A percentile compares a stretch with the other conserved stretches of the same genome.
phyloP scores from a whole-genome alignment of 2,113 vertebrate species.

The Hypanus sabinus region DNA sequence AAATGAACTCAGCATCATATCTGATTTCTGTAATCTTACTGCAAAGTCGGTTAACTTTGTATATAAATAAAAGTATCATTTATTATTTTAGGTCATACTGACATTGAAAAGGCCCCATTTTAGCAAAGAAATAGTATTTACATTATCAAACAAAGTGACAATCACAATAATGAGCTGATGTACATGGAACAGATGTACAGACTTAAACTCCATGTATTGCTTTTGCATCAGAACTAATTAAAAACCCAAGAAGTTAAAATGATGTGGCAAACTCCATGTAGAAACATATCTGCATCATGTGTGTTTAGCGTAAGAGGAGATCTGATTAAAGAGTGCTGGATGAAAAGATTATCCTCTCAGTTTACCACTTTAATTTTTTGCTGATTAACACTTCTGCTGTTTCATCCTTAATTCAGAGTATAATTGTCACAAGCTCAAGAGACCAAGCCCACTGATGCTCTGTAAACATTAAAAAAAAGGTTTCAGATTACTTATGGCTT shows the following conservation, averaged over 20 bases:
- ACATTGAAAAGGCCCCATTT: slow-evolving; percentile 8
- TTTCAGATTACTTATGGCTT: neutral
- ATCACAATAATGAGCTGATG: slow-evolving; percentile 21
- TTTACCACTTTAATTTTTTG: neutral
- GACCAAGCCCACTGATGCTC: neutral
- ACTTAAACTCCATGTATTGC: neutral
- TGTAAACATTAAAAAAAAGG: neutral
- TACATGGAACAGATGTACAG: slow-evolving; percentile 26
- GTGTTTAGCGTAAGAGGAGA: neutral
- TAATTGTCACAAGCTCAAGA: slow-evolving; percentile 10
- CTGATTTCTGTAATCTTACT: neutral
- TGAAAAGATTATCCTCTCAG: neutral
- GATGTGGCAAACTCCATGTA: neutral
- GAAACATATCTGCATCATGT: neutral
- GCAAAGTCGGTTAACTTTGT: slow-evolving; percentile 16
- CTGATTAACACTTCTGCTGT: slow-evolving; percentile 13
- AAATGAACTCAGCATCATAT: neutral
- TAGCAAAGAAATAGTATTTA: slow-evolving; percentile 7
- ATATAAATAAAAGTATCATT: slow-evolving; percentile 24
- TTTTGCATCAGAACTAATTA: slow-evolving; percentile 24
- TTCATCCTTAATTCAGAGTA: neutral
- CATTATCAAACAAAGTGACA: slow-evolving; percentile 28
- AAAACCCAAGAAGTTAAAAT: neutral
- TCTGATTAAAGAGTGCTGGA: neutral
- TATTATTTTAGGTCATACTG: slow-evolving; percentile 20